Conservation (phyloP, 2,888 invertebrate species). For the Dastarcus helophoroides region DNA sequence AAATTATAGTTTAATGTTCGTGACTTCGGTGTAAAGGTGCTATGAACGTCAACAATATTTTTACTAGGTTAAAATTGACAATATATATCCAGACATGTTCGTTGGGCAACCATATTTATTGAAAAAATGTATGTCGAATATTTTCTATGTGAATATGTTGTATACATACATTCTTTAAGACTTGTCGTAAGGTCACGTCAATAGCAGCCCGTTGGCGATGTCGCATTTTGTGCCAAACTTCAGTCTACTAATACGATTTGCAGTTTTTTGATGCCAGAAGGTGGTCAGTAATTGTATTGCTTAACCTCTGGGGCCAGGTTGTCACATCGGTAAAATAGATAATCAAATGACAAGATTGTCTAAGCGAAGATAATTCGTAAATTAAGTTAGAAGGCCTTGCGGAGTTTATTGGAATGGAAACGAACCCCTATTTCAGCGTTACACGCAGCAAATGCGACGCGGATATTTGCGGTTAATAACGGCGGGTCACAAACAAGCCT, state of each 20-base stretch:
- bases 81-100: too few relatives aligned
- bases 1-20: too few relatives aligned
- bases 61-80: too few relatives aligned
- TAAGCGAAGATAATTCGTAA: slow-evolving; percentile 22
- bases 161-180: too few relatives aligned
- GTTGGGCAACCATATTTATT: too few relatives aligned
- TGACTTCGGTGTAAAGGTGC: too few relatives aligned
- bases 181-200: too few relatives aligned
- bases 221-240: slow-evolving; percentile 7
- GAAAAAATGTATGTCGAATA: too few relatives aligned
- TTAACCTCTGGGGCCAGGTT: slow-evolving; percentile 28
- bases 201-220: slow-evolving; percentile 7
- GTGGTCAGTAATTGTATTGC: slow-evolving; percentile 36
- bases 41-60: too few relatives aligned
- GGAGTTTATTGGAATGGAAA: background rate
- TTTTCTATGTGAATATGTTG: too few relatives aligned
- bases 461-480: slow-evolving; percentile 15
- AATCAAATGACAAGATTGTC: slow-evolving; percentile 27
- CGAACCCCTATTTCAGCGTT: slow-evolving; percentile 8
- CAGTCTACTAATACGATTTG: slow-evolving; percentile 10
- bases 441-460: slow-evolving; percentile 5
- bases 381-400: slow-evolving; percentile 20
- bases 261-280: slow-evolving; percentile 21
- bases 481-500: slow-evolving; percentile 12
- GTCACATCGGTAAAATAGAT: slow-evolving; percentile 26